Base-by-base conservation (phyloP, 2,888 invertebrate species). In the Octonoba sinensis region DNA sequence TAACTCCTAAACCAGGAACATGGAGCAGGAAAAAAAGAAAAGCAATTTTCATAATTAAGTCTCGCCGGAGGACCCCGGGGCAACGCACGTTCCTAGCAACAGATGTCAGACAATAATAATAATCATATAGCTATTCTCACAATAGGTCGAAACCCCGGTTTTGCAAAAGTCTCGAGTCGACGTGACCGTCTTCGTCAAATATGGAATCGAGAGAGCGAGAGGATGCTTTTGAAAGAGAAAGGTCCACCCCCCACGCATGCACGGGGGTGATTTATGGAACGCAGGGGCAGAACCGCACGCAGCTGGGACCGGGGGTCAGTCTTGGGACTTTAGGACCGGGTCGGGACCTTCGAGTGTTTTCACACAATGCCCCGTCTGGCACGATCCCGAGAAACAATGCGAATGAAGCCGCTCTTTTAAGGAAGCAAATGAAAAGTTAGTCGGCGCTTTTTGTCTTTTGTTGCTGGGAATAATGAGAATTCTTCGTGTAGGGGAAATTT, bases 131-230 rank as follows among this genome's bases (percentile, higher is more conserved):
- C 62, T 4, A 44, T 8, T 46, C 47, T 64, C 56, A 70, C 74
- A 74, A 74, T 67, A 77, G 76, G 76, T 77, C 76, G 47, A 46
- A 69, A 77, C 76, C 76, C 76, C 69, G 70, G 70, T 77, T 64
- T 77, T 64, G 70, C 51, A 27, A 66, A 54, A 54, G 54, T 36
- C 36, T 36, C 11, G 8, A 8, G 36, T 11, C 36, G 72, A 77
- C 76, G 76, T 77, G 69, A 69, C 44, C 44, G 36, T 70, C 76
- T 70, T 77, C 64, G 62, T 62, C 47, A 77, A 77, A 77, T 62
- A 59, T 54, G 62, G 49, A 75, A 67, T 66, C 27, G 16, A n/a
- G 13, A 67, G 27, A 27, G 16, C 4, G 13, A 67, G 27, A 27
- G 27, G 27, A 27, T 27, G 27, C 16, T 44, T 57, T 51, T 46